Conservation (phyloP, 1,140 invertebrate species). For the Pogonognathellus flavescens region DNA sequence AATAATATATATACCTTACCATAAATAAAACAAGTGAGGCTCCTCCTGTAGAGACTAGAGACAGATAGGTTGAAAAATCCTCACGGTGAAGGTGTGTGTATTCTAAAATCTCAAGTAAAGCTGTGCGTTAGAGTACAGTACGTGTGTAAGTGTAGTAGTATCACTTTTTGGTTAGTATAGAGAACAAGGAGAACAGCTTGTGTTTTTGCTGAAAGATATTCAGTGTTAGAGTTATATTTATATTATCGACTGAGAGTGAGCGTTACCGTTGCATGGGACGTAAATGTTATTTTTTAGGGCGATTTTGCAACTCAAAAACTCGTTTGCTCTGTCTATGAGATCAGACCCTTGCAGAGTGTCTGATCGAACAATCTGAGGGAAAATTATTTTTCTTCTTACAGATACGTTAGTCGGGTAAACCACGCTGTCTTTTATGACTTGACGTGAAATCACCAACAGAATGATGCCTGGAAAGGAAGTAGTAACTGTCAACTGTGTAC, state of each 20-base stretch:
- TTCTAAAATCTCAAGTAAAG: too few species aligned
- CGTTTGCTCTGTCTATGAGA: conserved; percentile 15
- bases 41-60: not conserved
- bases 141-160: too few species aligned
- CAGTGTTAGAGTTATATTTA: not conserved
- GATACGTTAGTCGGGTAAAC: not conserved
- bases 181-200: not conserved
- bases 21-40: conserved; percentile 34
- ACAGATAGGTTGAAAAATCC: too few species aligned
- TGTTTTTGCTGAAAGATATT: not conserved
- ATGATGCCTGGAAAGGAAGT: not conserved
- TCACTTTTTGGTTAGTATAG: too few species aligned
- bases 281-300: not conserved
- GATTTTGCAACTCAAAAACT: conserved; percentile 15
- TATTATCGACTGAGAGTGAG: not conserved
- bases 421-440: not conserved
- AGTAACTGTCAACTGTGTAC: too few species aligned
- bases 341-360: conserved; percentile 1
- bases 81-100: too few species aligned
- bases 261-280: not conserved
- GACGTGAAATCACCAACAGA: not conserved
- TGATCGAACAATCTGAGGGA: conserved; percentile 22
- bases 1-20: conserved; percentile 12
- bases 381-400: conserved; percentile 15
- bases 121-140: too few species aligned